A percentile compares a stretch with the other conserved stretches of the same genome.
Conservation (phyloP, 2,113 vertebrate species). For the Gobiocypris rarus region DNA sequence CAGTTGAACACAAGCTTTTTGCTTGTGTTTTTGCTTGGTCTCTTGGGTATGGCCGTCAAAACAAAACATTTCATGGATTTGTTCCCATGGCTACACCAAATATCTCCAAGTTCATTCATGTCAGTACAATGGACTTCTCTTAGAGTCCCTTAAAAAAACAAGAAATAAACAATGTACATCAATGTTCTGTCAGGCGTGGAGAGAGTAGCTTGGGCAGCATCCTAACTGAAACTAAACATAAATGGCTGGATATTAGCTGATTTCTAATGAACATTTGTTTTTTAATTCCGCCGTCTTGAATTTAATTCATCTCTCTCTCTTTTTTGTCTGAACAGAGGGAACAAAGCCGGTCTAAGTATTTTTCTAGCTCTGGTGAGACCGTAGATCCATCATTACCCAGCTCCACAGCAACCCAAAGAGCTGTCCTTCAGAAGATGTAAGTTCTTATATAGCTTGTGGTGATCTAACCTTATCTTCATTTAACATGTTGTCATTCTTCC, state of each 20-base stretch:
- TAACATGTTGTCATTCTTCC: conserved; percentile 61
- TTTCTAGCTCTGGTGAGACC: conserved; percentile 79
- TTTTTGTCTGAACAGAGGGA: conserved; percentile 62
- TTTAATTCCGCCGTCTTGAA: neutral
- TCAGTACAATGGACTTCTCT: conserved; percentile 34
- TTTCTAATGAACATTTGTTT: neutral
- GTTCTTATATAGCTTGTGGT: conserved; percentile 61
- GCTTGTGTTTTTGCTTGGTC: conserved; percentile 34
- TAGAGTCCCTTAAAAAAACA: neutral
- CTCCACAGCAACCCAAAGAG: conserved; percentile 70
- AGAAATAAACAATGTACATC: neutral
- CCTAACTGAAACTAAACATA: neutral
- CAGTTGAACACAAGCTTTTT: conserved; percentile 28
- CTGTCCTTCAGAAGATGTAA: conserved; percentile 57
- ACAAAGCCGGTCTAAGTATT: conserved; percentile 83
- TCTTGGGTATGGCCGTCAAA: conserved; percentile 28
- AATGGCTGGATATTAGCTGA: neutral
- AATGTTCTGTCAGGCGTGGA: neutral
- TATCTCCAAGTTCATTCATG: conserved; percentile 46
- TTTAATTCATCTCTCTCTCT: conserved; percentile 67
- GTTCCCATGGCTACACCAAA: conserved; percentile 44
- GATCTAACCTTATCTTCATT: conserved; percentile 39
- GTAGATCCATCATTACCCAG: conserved; percentile 72
- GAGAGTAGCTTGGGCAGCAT: neutral
- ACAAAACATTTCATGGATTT: conserved; percentile 36